Base-by-base conservation (phyloP, 2,888 invertebrate genomes). In the Slavum lentiscoides region DNA sequence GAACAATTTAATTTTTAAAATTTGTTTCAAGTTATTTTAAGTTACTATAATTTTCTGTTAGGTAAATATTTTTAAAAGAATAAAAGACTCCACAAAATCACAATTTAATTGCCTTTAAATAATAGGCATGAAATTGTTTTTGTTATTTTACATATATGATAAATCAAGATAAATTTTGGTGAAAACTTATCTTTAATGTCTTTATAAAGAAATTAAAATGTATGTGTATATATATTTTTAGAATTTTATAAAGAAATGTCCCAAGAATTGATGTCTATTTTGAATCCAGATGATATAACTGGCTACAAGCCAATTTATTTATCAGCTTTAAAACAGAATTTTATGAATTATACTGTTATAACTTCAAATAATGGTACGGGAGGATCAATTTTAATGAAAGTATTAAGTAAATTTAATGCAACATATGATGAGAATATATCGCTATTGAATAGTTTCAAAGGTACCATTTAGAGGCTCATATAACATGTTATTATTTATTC, bases 331-430 rank as follows among this genome's bases (percentile, higher is more conserved):
- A 82, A 80, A 67, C 70, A 74, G 43, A 67, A 61, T 49, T 84
- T 83, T 76, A 83, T 76, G 70, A 76, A 83, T 21, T 85, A 83
- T 81, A 83, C 74, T 53, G 75, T 85, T 21, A 85, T 84, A 81
- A 85, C 85, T 13, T 83, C 85, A 21, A 84, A 84, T 62, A 66
- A 83, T 66, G 84, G 84, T 75, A 84, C 85, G 37, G 85, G 85
- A n/a, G 85, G 85, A 21, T 84, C 84, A 61, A 83, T 84, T 67
- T 82, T 85, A 23, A 69, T 84, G 7, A 77, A 83, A 55, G 77
- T 83, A 23, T 72, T 85, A 84, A 85, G 74, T 82, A 83, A 43
- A 81, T 64, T 68, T 83, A 84, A 83, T 84, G 84, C 7, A 30
- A 66, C 58, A n/a, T 9, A 69, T 69, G 1, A 49, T 49, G 67